Percentiles rank a stretch among this genome's conserved stretches.
These are phyloP conservation scores for Sardinella longiceps DNA, from an alignment of 2,797 vertebrate genomes.

Conservation along the genomic window DNA sequence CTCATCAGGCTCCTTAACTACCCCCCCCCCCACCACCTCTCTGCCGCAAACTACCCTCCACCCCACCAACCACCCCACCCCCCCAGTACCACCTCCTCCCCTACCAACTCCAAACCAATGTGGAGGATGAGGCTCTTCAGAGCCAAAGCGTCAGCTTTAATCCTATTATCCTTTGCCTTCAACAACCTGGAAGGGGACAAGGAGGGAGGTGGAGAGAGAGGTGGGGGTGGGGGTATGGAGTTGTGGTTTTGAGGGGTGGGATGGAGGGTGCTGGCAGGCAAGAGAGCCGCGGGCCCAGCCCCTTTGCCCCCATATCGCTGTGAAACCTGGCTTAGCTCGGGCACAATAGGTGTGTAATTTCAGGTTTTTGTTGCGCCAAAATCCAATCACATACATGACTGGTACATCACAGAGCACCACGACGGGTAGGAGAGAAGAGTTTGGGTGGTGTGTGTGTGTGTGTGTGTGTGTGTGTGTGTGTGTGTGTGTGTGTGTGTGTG, in stretches of 20 bases:
- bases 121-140: slow-evolving; percentile 81
- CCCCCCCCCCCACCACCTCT: background rate
- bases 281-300: slow-evolving; percentile 79
- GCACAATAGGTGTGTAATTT: slow-evolving; percentile 99
- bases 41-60: background rate
- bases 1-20: slow-evolving; percentile 17
- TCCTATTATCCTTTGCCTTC: slow-evolving; percentile 90
- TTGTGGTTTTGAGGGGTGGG: slow-evolving; percentile 70
- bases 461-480: background rate
- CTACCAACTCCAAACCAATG: slow-evolving; percentile 65
- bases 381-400: slow-evolving; percentile 99
- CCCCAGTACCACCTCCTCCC: background rate
- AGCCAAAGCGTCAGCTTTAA: slow-evolving; percentile 83
- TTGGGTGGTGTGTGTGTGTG: slow-evolving; percentile 17
- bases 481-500: background rate
- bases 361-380: slow-evolving; percentile 98
- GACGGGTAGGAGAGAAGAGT: slow-evolving; percentile 80
- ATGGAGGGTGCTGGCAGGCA: slow-evolving; percentile 78
- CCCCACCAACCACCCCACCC: background rate
- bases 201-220: background rate
- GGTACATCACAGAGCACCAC: slow-evolving; percentile 94
- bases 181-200: slow-evolving; percentile 78
- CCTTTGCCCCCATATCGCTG: slow-evolving; percentile 79
- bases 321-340: slow-evolving; percentile 89
- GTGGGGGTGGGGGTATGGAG: too few species aligned